Conservation (phyloP, 2,888 invertebrate genomes). For the Adela reaumurella region DNA sequence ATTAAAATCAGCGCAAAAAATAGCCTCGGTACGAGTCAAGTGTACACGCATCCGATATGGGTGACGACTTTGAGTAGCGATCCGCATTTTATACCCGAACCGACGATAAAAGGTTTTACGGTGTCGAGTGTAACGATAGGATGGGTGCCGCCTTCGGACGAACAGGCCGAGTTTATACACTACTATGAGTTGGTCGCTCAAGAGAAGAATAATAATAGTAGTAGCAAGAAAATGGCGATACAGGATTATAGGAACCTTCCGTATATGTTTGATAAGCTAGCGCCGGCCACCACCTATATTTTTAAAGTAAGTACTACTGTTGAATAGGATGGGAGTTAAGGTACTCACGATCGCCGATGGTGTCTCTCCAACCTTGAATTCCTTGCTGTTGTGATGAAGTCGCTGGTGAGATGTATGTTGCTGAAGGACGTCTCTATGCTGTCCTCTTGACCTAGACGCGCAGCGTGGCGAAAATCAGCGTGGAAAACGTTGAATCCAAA, state of each 20-base stretch:
- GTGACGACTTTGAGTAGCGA: slow-evolving; percentile 66
- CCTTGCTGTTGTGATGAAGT: too few species aligned
- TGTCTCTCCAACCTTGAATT: too few species aligned
- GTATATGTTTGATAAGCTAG: slow-evolving; percentile 74
- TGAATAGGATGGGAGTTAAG: too few species aligned
- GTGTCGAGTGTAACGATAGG: slow-evolving; percentile 76
- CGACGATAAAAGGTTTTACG: slow-evolving; percentile 67
- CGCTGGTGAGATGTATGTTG: too few species aligned
- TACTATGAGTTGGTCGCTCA: slow-evolving; percentile 69
- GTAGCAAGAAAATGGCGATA: background rate
- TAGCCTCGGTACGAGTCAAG: slow-evolving; percentile 55
- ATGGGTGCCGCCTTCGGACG: slow-evolving; percentile 66
- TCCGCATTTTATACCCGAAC: slow-evolving; percentile 74
- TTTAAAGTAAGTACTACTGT: slow-evolving; percentile 67
- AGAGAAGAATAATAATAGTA: slow-evolving; percentile 25
- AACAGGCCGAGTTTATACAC: slow-evolving; percentile 68
- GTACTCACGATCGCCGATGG: too few species aligned
- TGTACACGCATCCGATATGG: slow-evolving; percentile 44
- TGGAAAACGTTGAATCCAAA: too few species aligned
- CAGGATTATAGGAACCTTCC: slow-evolving; percentile 60
- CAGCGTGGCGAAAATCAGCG: too few species aligned
- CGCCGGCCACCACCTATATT: slow-evolving; percentile 75
- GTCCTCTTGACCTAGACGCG: too few species aligned
- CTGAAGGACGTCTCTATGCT: too few species aligned
- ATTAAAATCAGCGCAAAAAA: slow-evolving; percentile 67